These are phyloP conservation scores for Polydrusus pterygomalis DNA, from an alignment of 2,888 invertebrate species.

Conservation along the genomic window DNA sequence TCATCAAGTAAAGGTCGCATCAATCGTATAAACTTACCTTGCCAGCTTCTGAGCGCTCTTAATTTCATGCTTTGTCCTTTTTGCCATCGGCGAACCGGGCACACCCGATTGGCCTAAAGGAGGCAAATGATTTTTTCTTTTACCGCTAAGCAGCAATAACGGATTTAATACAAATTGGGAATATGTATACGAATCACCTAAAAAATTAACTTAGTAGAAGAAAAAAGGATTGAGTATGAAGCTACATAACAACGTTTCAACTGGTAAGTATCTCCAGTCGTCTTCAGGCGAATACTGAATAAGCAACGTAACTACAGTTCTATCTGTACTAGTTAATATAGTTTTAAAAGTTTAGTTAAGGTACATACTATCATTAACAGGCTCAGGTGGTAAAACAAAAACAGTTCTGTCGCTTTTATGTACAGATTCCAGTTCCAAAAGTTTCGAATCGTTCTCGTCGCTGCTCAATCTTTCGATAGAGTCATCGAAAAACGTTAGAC, in stretches of 20 bases:
- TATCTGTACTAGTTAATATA: no score
- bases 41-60: constrained; percentile 91
- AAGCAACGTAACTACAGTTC: no score
- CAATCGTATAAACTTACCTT: constrained; percentile 68
- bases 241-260: no score
- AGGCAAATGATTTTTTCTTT: constrained; percentile 66
- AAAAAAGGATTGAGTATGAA: no score
- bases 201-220: no score
- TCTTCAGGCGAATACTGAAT: no score
- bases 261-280: no score
- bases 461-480: constrained; percentile 87
- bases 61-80: constrained; percentile 96
- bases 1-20: no score
- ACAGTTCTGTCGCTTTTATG: constrained; percentile 93
- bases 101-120: constrained; percentile 69
- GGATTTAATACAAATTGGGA: constrained; percentile 73
- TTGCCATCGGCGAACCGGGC: constrained; percentile 93
- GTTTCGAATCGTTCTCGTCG: constrained; percentile 76
- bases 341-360: no score
- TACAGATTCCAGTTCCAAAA: constrained; percentile 88
- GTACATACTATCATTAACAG: constrained; percentile 70
- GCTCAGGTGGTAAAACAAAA: constrained; percentile 95
- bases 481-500: constrained; percentile 97
- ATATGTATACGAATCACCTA: constrained; percentile 58
- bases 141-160: constrained; percentile 73